These are phyloP conservation scores for Drosophila auraria DNA, from an alignment of 1,140 invertebrate species.

Conservation along the genomic window DNA sequence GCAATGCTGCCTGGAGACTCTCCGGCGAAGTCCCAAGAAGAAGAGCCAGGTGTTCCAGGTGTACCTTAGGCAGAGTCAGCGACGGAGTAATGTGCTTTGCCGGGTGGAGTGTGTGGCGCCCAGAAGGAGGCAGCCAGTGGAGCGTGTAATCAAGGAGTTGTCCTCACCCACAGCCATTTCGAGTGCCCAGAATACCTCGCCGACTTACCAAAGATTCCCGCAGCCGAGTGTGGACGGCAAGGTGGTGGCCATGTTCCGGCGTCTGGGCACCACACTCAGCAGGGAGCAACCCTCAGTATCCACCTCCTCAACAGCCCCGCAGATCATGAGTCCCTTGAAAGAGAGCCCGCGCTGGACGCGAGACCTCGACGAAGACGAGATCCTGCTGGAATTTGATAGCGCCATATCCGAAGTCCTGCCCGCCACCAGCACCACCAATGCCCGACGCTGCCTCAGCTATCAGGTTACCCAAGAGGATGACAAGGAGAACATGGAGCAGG, in stretches of 20 bases:
- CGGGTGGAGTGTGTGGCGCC: slow-evolving; percentile 40
- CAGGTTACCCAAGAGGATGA: slow-evolving; percentile 44
- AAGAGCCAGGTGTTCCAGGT: slow-evolving; percentile 27
- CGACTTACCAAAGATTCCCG: slow-evolving; percentile 65
- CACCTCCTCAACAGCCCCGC: slow-evolving; percentile 29
- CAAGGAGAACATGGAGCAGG: slow-evolving; percentile 22
- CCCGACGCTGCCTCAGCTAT: slow-evolving; percentile 59
- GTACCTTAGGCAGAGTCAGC: slow-evolving; percentile 22
- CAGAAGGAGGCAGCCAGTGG: slow-evolving; percentile 12
- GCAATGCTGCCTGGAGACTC: slow-evolving; percentile 41
- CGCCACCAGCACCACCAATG: slow-evolving; percentile 24
- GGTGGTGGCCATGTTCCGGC: slow-evolving; percentile 80
- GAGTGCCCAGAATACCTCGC: slow-evolving; percentile 1
- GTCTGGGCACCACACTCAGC: slow-evolving; percentile 76
- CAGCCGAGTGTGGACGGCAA: slow-evolving; percentile 78
- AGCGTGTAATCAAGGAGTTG: slow-evolving; percentile 18
- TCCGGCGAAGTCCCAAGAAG: slow-evolving; percentile 48
- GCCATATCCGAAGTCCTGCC: slow-evolving; percentile 80
- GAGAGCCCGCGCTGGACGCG: slow-evolving; percentile 70
- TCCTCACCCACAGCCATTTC: slow-evolving; percentile 5
- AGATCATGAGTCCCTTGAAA: slow-evolving; percentile 77
- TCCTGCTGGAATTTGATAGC: slow-evolving; percentile 79
- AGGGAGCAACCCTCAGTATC: slow-evolving; percentile 7
- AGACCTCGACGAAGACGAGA: slow-evolving; percentile 74
- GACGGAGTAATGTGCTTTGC: slow-evolving; percentile 28